Conservation (phyloP, 2,888 invertebrate species). For the Drosophila helvetica region DNA sequence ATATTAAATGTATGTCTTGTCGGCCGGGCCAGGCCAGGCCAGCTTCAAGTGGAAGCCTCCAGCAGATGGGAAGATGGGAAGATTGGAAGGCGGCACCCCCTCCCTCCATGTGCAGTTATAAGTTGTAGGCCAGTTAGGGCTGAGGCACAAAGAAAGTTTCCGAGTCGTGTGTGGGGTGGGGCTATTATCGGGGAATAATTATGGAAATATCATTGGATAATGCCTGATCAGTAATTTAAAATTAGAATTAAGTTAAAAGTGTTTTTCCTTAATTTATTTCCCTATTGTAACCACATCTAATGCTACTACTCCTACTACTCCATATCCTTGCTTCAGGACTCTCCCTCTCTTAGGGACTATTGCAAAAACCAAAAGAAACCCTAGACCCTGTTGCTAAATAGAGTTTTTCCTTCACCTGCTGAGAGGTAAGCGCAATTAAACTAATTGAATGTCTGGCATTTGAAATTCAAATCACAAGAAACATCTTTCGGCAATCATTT, state of each 20-base stretch:
- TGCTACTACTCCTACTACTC: no score
- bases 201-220: neutral
- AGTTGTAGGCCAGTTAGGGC: neutral
- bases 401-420: constrained; percentile 66
- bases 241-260: no score
- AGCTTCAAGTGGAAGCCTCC: neutral
- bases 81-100: neutral
- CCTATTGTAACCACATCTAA: no score
- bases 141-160: constrained; percentile 21
- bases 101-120: constrained; percentile 23
- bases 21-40: no score
- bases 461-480: constrained; percentile 75
- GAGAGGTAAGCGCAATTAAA: constrained; percentile 68
- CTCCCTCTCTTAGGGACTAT: neutral
- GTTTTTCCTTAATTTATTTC: no score
- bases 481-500: constrained; percentile 78
- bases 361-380: constrained; percentile 14
- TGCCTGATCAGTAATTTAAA: neutral
- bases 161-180: neutral
- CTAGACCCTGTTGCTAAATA: constrained; percentile 17
- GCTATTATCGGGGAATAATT: neutral
- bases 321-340: no score
- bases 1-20: constrained; percentile 52
- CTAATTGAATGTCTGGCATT: constrained; percentile 71
- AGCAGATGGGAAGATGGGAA: constrained; percentile 26